Evolutionary conservation across 2,888 invertebrate species (phyloP).

Genomic region (Drosophila recens): DNA sequence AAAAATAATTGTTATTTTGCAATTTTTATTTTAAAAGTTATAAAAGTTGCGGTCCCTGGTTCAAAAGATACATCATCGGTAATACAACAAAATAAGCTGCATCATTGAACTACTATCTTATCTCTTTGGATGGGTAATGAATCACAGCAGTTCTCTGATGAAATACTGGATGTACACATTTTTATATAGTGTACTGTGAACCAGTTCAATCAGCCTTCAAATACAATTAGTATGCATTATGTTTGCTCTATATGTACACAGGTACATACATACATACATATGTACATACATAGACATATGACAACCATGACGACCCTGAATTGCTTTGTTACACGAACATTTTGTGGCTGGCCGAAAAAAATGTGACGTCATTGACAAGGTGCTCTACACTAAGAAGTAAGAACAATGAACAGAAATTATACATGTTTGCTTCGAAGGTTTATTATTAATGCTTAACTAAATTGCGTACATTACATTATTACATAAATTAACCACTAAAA

Average conservation of each 20-base stretch:
- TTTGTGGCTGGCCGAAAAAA: slow-evolving; percentile 16
- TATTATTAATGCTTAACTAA: slow-evolving; percentile 69
- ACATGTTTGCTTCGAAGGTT: slow-evolving; percentile 33
- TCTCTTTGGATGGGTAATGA: slow-evolving; percentile 27
- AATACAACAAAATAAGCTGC: background rate
- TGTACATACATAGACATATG: slow-evolving; percentile 7
- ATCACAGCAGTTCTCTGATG: slow-evolving; percentile 32
- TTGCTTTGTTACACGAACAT: slow-evolving; percentile 38
- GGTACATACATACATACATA: slow-evolving; percentile 3
- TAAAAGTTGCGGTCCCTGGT: no score
- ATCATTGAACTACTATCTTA: slow-evolving; percentile 34
- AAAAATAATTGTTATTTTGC: no score
- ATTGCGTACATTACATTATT: slow-evolving; percentile 71
- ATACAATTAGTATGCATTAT: slow-evolving; percentile 60
- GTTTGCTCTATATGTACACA: slow-evolving; percentile 28
- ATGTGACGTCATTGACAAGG: slow-evolving; percentile 65
- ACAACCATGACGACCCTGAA: slow-evolving; percentile 40
- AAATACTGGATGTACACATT: slow-evolving; percentile 18
- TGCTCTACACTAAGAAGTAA: slow-evolving; percentile 48
- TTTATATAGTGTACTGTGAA: slow-evolving; percentile 12
- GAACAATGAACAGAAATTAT: slow-evolving; percentile 35
- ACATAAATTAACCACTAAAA: slow-evolving; percentile 57
- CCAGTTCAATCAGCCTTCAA: slow-evolving; percentile 56
- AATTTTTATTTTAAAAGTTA: no score
- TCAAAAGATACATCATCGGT: slow-evolving; percentile 34